Evolutionary conservation across 2,797 vertebrate genomes (phyloP).

Genomic region (Sebastes nivosus): DNA sequence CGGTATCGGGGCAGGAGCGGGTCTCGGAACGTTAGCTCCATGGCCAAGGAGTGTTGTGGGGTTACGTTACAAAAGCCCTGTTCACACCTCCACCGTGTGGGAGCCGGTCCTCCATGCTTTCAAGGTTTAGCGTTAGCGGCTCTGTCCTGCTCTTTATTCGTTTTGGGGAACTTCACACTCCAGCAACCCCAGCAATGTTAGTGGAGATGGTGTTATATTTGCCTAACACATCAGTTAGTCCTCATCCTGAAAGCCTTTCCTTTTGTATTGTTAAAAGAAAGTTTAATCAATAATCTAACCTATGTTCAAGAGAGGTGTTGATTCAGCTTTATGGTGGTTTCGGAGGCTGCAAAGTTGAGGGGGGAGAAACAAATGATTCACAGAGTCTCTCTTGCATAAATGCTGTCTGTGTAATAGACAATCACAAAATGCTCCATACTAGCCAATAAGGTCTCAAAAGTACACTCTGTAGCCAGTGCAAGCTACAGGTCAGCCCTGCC

Average conservation of each 20-base stretch:
- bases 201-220: not conserved
- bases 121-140: not conserved
- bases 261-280: not conserved
- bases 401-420: not conserved
- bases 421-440: not conserved
- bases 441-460: not conserved
- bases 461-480: not conserved
- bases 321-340: not conserved
- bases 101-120: not conserved
- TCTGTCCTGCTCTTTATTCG: not conserved
- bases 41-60: not conserved
- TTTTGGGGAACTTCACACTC: not conserved
- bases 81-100: not conserved
- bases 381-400: not conserved
- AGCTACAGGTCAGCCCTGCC: not conserved
- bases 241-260: not conserved
- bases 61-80: not conserved
- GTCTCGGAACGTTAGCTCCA: not conserved
- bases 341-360: not conserved
- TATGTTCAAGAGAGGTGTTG: not conserved
- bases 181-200: not conserved
- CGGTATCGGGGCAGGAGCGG: not conserved
- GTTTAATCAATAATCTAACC: not conserved
- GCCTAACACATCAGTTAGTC: not conserved
- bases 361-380: not conserved